Base-by-base conservation (phyloP, 1,140 invertebrate genomes). In the Tetramorium alpestre region DNA sequence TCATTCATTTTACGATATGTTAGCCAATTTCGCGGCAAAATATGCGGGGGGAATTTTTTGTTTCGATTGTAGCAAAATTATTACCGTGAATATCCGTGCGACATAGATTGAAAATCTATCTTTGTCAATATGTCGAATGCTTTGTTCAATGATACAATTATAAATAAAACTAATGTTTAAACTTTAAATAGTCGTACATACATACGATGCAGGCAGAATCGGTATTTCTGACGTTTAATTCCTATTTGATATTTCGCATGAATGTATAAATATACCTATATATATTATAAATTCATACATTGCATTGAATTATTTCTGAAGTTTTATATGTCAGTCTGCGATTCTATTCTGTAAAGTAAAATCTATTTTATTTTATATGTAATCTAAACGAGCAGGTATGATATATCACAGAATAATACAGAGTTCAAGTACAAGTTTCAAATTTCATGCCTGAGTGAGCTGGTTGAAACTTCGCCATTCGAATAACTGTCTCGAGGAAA, bases 401-500 rank as follows among this genome's bases (percentile, higher is more conserved):
- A 41, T 72, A 25, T 44, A 80, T 78, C 58, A 18, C 13, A 47
- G 41, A 72, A n/a, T 84, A 16, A 60, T 13, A 62, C 28, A 60
- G 38, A 18, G 11, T 67, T 33, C 33, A 33, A 33, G 3, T 33
- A 51, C 47, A 56, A 70, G 47, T 56, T 69, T 81, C 47, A 81
- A 81, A 70, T 70, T 81, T 81, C 64, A 70, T 41, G 64, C 22
- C 7, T 41, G 62, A 38, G 77, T 22, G 13, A 80, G 11, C 47
- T 67, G 33, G 28, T 81, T 56, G 47, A 69, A 69, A 70, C 77
- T 81, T 81, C 16, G 67, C 13, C 25, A 54, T 80, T 72, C 49
- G 67, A 47, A 67, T 67, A 67, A 69, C 25, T 22, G 33, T 33
- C 25, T 41, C 44, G 44, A 33, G 64, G 28, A 69, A 80, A 49